Evolutionary conservation across 2,113 vertebrate species (phyloP).

Genomic region (Entelurus aequoreus): DNA sequence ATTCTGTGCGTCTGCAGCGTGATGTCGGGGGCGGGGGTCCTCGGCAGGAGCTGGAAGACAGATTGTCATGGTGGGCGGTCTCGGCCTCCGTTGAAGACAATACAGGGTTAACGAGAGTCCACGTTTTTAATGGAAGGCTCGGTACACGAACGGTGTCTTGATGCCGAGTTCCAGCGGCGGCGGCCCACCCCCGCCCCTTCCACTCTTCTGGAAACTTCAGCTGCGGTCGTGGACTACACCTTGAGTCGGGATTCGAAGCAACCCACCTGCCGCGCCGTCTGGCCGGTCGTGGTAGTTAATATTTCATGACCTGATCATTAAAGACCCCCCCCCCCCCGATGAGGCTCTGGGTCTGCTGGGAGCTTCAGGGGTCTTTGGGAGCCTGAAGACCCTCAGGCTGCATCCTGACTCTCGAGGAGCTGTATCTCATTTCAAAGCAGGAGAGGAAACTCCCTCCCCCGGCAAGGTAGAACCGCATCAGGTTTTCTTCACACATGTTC

Average conservation of each 20-base stretch:
- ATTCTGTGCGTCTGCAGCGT: not conserved
- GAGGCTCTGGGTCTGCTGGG: conserved; percentile 8
- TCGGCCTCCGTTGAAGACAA: conserved; percentile 25
- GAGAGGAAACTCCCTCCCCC: not conserved
- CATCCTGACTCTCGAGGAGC: not conserved
- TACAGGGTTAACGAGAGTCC: conserved; percentile 41
- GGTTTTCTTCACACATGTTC: no score
- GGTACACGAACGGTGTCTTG: not conserved
- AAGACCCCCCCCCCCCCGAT: not conserved
- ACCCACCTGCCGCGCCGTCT: not conserved
- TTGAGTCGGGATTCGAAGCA: conserved; percentile 55
- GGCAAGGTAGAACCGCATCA: not conserved
- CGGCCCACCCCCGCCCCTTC: no score
- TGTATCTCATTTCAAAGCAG: not conserved
- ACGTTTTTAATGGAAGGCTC: conserved; percentile 11
- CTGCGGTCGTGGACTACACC: not conserved
- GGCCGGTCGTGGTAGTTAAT: conserved; percentile 19
- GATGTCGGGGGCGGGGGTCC: conserved; percentile 16
- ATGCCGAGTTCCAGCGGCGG: no score
- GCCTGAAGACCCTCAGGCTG: not conserved
- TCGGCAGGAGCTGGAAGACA: conserved; percentile 36
- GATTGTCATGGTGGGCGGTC: conserved; percentile 52
- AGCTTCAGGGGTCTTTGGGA: conserved; percentile 10
- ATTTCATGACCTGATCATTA: conserved; percentile 46
- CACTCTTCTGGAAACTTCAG: no score